Percentiles rank a stretch among this genome's conserved stretches.
These are phyloP conservation scores for Gymnorhina tibicen DNA, from an alignment of 2,113 vertebrate species.

Conservation along the genomic window DNA sequence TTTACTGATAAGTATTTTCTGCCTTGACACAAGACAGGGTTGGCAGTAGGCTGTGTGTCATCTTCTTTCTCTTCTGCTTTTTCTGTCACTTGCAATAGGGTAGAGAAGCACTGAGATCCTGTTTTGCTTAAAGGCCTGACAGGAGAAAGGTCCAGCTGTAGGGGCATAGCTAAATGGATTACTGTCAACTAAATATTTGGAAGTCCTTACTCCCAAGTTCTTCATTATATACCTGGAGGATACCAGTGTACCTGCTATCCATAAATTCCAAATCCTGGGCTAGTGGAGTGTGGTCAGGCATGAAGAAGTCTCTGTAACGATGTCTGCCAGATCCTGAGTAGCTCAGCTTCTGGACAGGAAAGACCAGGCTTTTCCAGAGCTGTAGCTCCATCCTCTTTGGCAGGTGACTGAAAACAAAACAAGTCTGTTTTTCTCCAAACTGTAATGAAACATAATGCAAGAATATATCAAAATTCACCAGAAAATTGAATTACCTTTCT, in stretches of 20 bases:
- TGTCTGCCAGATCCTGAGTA: background rate
- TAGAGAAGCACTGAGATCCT: background rate
- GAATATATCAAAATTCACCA: background rate
- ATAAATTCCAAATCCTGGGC: background rate
- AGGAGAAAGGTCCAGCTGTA: background rate
- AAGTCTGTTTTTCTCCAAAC: background rate
- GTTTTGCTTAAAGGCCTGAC: background rate
- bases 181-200: background rate
- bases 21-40: background rate
- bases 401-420: background rate
- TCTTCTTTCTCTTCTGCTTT: background rate
- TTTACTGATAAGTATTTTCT: background rate
- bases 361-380: background rate
- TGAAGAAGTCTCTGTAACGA: background rate
- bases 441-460: background rate
- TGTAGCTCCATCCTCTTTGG: background rate
- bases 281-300: background rate
- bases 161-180: background rate
- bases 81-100: background rate
- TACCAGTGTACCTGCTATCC: background rate
- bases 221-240: background rate
- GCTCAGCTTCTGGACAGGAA: background rate
- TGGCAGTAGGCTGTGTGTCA: background rate
- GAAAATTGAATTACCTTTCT: background rate
- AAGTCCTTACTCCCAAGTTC: background rate